Base-by-base conservation (phyloP, 2,113 vertebrate genomes). In the Dinomys branickii region DNA sequence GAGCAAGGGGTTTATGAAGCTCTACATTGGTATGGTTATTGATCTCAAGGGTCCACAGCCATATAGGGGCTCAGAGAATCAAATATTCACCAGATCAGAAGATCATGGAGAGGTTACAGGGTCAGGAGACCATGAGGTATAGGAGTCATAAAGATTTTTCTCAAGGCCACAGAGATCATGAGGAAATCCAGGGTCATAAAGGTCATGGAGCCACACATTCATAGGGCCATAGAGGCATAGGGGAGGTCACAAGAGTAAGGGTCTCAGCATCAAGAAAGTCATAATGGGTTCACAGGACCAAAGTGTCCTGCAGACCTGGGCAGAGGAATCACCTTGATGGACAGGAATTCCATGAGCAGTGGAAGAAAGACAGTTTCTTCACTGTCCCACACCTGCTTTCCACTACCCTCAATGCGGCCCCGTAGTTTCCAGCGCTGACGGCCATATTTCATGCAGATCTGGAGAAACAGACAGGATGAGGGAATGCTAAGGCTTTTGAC, bases 371-470 rank as follows among this genome's bases (percentile, higher is more conserved):
- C 98, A 97, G 99, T 99, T 56, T 99, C 99, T 92, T 99, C 99
- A 9, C 99, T 99, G 98, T 99, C 99, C 99, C 99, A 99, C 98
- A 99, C 99, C 97, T 99, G 99, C 97, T 99, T 99, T 97, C 98
- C 98, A 47, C 99, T 99, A 69, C 99, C 98, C 98, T 99, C 99
- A 6, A 99, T 99, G 85, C 99, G 99, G 10, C 99, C 99, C 3
- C 99, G 98, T 26, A 99, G 98, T 98, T 99, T 99, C 99, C 99
- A 99, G 38, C 99, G 99, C 98, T 99, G 99, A 30, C 99, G 99
- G 5, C 99, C 99, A 0, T 99, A 99, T 97, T 99, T 99, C 99
- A 99, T 99, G 89, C 99, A 99, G 97, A 99, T 99, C 99, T 99
- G 88, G 38, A 87, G 58, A 75, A 77, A 87, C 4, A 97, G 58